Evolutionary conservation across 2,888 invertebrate species (phyloP), one percentile per base, ranked within the genome.

Genomic region (Endomychus coccineus): DNA sequence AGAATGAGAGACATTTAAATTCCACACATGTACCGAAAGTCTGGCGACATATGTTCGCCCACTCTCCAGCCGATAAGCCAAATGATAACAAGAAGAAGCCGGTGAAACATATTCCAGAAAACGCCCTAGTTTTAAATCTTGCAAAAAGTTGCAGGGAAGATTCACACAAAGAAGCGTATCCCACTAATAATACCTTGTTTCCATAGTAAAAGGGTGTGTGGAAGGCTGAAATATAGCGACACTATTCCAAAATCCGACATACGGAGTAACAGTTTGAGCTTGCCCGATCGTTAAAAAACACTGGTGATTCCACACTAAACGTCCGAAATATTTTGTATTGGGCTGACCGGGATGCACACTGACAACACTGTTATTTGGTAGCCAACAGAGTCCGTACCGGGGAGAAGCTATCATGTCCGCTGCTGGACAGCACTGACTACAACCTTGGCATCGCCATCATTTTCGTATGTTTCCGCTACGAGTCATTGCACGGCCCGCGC

Each of bases 321-420:
- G 58, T 53, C 59, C 57, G 46, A 55, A 52, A 44, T 56, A 48
- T 35, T 51, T 50, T n/a, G 21, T 7, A 25, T 7, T 6, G 25
- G 9, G 11, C 7, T 7, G 25, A 7, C 25, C 4, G 36, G 23
- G 10, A 30, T 28, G 2, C 31, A n/a, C 27, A 22, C 23, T 4
- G 28, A 17, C 28, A 5, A 25, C 5, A 7, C 11, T 5, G 44
- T 55, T 43, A 45, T 51, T 45, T 53, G 63, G 58, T 59, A 62
- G 57, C 62, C 62, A 62, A 61, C 63, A 61, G 55, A 61, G 59
- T 60, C 64, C 62, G 62, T 62, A 60, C 57, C 61, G 58, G 62
- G 69, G 68, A 64, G 68, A 62, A 67, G 69, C 64, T 65, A 71
- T 62, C 65, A 66, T 66, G 66, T 64, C 67, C 67, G 66, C 61